Percentiles rank a stretch among this genome's conserved stretches.
Evolutionary conservation across 2,797 vertebrate genomes (phyloP).

Genomic region (Alfaro cultratus): DNA sequence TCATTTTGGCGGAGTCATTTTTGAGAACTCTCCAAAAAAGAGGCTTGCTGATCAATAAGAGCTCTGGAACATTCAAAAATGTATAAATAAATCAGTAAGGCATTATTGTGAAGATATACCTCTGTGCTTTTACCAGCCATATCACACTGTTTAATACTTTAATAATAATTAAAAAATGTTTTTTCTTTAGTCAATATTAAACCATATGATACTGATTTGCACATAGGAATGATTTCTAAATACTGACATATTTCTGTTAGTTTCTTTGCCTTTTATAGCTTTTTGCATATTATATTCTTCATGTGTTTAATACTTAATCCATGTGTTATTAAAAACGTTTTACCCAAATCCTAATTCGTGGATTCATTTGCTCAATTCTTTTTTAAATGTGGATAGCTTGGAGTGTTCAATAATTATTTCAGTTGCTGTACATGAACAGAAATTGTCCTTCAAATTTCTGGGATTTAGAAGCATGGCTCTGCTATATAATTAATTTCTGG

Average conservation of each 20-base stretch:
- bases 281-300: background rate
- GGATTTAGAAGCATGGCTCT: background rate
- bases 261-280: background rate
- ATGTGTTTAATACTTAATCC: background rate
- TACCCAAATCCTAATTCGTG: background rate
- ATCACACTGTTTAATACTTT: background rate
- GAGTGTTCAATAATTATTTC: background rate
- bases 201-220: background rate
- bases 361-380: background rate
- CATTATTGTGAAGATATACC: background rate
- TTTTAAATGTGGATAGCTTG: background rate
- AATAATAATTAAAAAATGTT: too few species aligned
- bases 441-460: background rate
- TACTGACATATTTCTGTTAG: background rate
- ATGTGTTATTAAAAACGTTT: background rate
- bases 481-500: background rate
- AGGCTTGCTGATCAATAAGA: background rate
- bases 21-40: too few species aligned
- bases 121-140: background rate
- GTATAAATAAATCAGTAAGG: background rate
- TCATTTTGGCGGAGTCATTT: too few species aligned
- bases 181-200: background rate
- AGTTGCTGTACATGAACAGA: background rate
- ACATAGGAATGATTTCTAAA: background rate
- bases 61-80: background rate